Evolutionary conservation across 2,888 invertebrate species (phyloP).

Genomic region (Marronus borbonicus): DNA sequence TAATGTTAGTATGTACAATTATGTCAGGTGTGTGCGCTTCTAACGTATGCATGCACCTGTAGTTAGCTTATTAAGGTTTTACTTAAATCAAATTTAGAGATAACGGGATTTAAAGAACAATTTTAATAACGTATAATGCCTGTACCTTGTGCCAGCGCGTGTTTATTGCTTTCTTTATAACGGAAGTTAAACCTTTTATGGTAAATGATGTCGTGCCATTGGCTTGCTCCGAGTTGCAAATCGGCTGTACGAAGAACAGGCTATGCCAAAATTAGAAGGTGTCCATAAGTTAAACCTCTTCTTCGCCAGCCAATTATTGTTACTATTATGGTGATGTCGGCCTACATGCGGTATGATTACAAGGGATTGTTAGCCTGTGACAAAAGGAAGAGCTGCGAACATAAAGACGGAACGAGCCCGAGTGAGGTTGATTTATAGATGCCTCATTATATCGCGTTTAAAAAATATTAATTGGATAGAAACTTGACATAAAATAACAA

Average conservation of each 20-base stretch:
- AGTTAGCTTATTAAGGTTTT: conserved; percentile 28
- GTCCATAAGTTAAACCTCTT: conserved; percentile 44
- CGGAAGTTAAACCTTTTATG: conserved; percentile 41
- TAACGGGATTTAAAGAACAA: conserved; percentile 37
- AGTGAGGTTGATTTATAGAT: conserved; percentile 46
- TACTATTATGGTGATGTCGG: conserved; percentile 44
- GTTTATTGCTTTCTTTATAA: conserved; percentile 37
- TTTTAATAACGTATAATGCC: conserved; percentile 36
- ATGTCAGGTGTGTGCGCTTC: background rate
- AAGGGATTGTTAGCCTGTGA: conserved; percentile 38
- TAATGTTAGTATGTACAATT: background rate
- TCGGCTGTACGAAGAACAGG: conserved; percentile 32
- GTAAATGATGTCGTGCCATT: conserved; percentile 33
- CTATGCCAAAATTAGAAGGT: conserved; percentile 47
- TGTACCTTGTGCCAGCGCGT: conserved; percentile 17
- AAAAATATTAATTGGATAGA: conserved; percentile 48
- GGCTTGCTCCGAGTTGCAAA: conserved; percentile 31
- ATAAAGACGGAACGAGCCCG: conserved; percentile 1
- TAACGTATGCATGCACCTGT: conserved; percentile 24
- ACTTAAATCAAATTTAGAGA: conserved; percentile 35
- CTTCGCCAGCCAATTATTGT: conserved; percentile 46
- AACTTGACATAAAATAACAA: background rate
- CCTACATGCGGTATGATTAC: conserved; percentile 40
- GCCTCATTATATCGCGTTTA: conserved; percentile 49
- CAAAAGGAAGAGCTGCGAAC: background rate